phyloP scores from a whole-genome alignment of 2,113 vertebrate species.

The Anhinga anhinga region DNA sequence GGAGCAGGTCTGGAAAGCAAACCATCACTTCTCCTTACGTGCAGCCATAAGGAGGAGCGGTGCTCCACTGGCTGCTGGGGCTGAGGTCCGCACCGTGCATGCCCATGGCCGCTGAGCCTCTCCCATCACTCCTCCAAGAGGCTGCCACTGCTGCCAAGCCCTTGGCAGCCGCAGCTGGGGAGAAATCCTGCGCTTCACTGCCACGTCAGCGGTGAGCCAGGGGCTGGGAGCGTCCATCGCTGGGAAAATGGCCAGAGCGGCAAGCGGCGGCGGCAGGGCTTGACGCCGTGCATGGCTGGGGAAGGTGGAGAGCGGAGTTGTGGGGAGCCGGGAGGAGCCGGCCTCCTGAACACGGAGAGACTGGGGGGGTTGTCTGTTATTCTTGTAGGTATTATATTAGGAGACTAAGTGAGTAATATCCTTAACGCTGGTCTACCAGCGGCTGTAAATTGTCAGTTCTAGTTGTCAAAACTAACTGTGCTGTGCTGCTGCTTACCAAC shows the following conservation, averaged over 20 bases:
- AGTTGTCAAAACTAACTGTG: neutral
- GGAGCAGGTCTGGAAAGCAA: neutral
- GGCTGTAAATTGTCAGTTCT: neutral
- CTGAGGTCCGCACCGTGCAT: neutral
- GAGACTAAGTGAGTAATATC: neutral
- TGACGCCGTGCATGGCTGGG: neutral
- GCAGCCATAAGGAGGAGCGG: neutral
- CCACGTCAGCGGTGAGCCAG: neutral
- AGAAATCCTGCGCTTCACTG: neutral
- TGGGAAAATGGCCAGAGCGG: neutral
- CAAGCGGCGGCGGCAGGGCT: neutral
- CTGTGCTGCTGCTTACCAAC: neutral
- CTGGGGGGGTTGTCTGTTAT: neutral
- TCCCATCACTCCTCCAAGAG: neutral
- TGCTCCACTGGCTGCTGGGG: fast-evolving
- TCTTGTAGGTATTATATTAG: neutral
- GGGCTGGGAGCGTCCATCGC: neutral
- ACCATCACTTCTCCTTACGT: neutral
- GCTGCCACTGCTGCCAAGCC: neutral
- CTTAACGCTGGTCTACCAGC: neutral
- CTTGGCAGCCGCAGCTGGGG: neutral
- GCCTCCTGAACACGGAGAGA: neutral
- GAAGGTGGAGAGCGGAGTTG: neutral
- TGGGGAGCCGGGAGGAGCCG: neutral
- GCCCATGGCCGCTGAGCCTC: neutral